Percentiles rank a stretch among this genome's conserved stretches.
Conservation (phyloP, 2,888 invertebrate genomes). For the Oligia latruncula region DNA sequence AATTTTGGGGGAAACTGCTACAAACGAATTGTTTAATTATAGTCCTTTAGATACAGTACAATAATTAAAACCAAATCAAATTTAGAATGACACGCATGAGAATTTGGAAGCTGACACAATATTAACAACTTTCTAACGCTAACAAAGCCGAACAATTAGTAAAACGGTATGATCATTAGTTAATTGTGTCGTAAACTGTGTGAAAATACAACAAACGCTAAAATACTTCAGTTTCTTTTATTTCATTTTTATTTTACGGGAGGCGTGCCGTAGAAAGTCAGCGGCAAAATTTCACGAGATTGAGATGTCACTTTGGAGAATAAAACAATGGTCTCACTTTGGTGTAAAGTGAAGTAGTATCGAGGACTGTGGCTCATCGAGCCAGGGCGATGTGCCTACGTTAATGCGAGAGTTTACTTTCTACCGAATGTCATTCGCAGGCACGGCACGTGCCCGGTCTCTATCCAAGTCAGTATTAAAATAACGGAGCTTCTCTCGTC, state of each 20-base stretch:
- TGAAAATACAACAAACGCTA: constrained; percentile 57
- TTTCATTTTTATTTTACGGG: constrained; percentile 50
- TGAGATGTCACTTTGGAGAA: constrained; percentile 68
- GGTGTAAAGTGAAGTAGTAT: constrained; percentile 62
- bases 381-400: constrained; percentile 60
- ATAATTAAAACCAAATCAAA: constrained; percentile 57
- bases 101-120: constrained; percentile 55
- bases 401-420: constrained; percentile 84
- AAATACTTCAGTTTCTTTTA: constrained; percentile 43
- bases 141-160: constrained; percentile 68
- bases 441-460: constrained; percentile 81
- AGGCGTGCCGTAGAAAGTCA: constrained; percentile 61
- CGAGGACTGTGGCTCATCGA: constrained; percentile 44
- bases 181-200: constrained; percentile 64
- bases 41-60: constrained; percentile 48
- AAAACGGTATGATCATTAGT: constrained; percentile 65
- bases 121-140: constrained; percentile 69
- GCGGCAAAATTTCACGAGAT: constrained; percentile 55
- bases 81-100: constrained; percentile 56
- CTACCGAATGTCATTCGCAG: constrained; percentile 82
- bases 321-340: constrained; percentile 71
- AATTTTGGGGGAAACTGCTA: constrained; percentile 50
- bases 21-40: constrained; percentile 53
- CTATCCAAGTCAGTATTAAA: constrained; percentile 72
- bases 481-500: constrained; percentile 81